Evolutionary conservation across 2,888 invertebrate species (phyloP), one percentile per base, ranked within the genome.

Genomic region (Pegoplata infirma): DNA sequence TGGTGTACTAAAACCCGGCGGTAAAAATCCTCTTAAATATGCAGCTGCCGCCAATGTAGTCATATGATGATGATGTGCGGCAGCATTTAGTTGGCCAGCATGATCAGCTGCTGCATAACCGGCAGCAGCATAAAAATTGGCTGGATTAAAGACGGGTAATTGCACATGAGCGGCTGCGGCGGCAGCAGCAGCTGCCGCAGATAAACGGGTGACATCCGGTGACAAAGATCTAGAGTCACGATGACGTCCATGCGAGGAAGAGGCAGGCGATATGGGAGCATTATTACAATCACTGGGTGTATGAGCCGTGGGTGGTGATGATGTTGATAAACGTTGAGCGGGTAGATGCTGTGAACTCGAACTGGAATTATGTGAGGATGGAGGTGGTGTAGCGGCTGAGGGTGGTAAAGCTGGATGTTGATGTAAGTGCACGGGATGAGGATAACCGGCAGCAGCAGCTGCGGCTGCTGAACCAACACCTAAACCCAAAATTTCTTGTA

Each of bases 1-100:
- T 6, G 89, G 88, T 71, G 89, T 88, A 77, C 87, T 89, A 76
- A 89, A 89, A 32, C 89, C 89, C 82, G 89, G 89, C 83, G 89
- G 89, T 79, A 89, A 82, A 81, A 89, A 89, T 67, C 89, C 89
- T 32, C 89, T 84, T 59, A 89, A 79, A 81, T 89, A 89, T 40
- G 89, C 89, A 12, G 89, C 89, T 5, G 89, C 89, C 12, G 89
- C 89, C 76, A 89, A 76, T 8, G 89, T 89, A 14, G 89, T 89
- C 89, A 89, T 89, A 72, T 89, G 89, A 82, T 89, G 89, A 67
- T 89, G 89, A 83, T 89, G 89, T 14, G 89, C 89, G 7, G 89
- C 89, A 5, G 85, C 89, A 82, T 85, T 87, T 44, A 89, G 83
- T 71, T 86, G 85, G 47, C 83, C 83, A 32, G 88, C 88, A 72